Evolutionary conservation across 2,113 vertebrate species (phyloP), one percentile per base, ranked within the genome.

Genomic region (Spermophilus dauricus): DNA sequence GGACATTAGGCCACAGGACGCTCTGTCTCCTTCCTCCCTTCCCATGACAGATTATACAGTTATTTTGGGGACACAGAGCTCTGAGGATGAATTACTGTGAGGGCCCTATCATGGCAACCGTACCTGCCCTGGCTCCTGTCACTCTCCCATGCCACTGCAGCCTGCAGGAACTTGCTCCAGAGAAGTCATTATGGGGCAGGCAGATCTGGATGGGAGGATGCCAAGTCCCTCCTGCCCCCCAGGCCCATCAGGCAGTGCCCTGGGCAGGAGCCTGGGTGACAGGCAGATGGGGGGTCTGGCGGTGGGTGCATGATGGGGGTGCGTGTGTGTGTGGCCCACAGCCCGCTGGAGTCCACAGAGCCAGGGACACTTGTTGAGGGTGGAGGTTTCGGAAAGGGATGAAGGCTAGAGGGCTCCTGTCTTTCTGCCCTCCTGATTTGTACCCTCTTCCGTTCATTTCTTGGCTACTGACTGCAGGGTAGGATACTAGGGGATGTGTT

Each of bases 91-190:
- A 92, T 80, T 18, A 13, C 91, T 30, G 3, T 61, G 18, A 13
- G 0, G 32, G n/a, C n/a, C n/a, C n/a, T 94, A 84, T 69, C 97
- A 32, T 26, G 87, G 96, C 98, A 98, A 39, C 98, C 95, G 78
- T 63, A 10, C 97, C 97, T 77, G 96, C 32, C 95, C 88, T 86
- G 1, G 0, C 58, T 89, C 72, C 91, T 73, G 12, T 94, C 78
- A 12, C 91, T 95, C 69, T 85, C 75, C n/a, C 65, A 65, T 9
- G 28, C 86, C 53, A 82, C 82, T 1, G 69, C 11, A 1, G 91
- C 69, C 1, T 73, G 0, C 0, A 92, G 95, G 80, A 97, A 96
- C 97, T 85, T 89, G 65, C 83, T 82, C 3, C 63, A 77, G 81
- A 92, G 93, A 93, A 95, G 85, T 85, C 97, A 8, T 72, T 32